These are phyloP conservation scores for Ramphastos sulfuratus DNA, from an alignment of 2,113 vertebrate species.

Conservation along the genomic window DNA sequence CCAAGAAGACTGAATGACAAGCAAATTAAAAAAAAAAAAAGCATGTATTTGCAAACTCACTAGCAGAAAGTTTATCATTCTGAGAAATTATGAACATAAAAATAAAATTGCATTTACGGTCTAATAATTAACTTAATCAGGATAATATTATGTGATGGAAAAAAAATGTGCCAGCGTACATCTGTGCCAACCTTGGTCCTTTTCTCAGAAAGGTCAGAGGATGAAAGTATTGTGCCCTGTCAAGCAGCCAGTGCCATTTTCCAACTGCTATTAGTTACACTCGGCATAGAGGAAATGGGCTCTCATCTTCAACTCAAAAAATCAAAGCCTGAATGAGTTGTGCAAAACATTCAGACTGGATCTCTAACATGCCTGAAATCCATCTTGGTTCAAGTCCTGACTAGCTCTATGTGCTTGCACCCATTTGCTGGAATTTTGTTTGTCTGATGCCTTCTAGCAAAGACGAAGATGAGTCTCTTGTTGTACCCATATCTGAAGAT, in stretches of 20 bases:
- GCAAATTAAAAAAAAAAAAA: neutral
- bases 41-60: neutral
- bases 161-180: slow-evolving; percentile 17
- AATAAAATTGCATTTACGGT: neutral
- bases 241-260: slow-evolving; percentile 49
- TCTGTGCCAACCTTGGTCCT: neutral
- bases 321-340: neutral
- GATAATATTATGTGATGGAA: slow-evolving; percentile 18
- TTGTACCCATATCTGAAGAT: neutral
- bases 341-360: neutral
- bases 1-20: neutral
- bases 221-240: slow-evolving; percentile 31
- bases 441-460: slow-evolving; percentile 1
- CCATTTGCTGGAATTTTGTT: neutral
- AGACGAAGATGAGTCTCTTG: neutral
- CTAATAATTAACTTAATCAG: neutral
- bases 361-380: neutral
- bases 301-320: slow-evolving; percentile 6
- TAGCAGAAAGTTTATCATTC: neutral
- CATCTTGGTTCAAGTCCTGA: neutral
- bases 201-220: slow-evolving; percentile 56
- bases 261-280: slow-evolving; percentile 23
- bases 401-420: neutral
- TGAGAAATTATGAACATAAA: neutral
- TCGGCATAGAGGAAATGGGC: neutral